Conservation (phyloP, 2,113 vertebrate genomes). For the Strix aluco region DNA sequence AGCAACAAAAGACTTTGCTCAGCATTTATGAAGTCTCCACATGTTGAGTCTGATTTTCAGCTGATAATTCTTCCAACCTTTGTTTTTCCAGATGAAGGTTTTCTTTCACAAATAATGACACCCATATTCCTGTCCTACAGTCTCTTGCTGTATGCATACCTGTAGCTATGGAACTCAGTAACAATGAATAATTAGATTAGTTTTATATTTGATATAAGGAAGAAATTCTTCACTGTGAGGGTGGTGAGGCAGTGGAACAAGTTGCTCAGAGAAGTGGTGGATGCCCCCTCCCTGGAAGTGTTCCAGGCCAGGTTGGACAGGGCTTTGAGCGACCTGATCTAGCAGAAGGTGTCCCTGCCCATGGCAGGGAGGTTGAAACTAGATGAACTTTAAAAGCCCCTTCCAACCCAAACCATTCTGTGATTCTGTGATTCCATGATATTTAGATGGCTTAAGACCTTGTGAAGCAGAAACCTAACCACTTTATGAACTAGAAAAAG, state of each 20-base stretch:
- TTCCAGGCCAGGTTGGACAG: neutral
- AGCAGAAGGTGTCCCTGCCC: neutral
- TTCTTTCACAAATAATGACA: neutral
- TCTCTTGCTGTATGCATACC: neutral
- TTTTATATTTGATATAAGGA: neutral
- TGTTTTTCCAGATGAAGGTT: neutral
- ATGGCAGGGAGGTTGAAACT: neutral
- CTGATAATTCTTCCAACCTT: neutral
- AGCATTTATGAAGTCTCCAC: neutral
- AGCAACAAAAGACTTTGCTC: neutral
- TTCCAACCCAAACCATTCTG: neutral
- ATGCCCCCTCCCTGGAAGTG: neutral
- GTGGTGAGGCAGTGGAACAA: neutral
- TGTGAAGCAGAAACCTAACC: neutral
- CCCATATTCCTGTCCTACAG: neutral
- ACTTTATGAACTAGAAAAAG: neutral
- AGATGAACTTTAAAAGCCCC: neutral
- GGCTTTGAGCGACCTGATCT: neutral
- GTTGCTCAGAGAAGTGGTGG: neutral
- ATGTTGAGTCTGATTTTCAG: constrained; percentile 10
- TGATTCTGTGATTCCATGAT: neutral
- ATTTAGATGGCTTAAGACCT: neutral
- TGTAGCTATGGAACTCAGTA: neutral
- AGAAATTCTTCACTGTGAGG: neutral
- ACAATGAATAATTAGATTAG: neutral